These are phyloP conservation scores for Vipera ursinii DNA, from an alignment of 2,797 vertebrate species.

Conservation along the genomic window DNA sequence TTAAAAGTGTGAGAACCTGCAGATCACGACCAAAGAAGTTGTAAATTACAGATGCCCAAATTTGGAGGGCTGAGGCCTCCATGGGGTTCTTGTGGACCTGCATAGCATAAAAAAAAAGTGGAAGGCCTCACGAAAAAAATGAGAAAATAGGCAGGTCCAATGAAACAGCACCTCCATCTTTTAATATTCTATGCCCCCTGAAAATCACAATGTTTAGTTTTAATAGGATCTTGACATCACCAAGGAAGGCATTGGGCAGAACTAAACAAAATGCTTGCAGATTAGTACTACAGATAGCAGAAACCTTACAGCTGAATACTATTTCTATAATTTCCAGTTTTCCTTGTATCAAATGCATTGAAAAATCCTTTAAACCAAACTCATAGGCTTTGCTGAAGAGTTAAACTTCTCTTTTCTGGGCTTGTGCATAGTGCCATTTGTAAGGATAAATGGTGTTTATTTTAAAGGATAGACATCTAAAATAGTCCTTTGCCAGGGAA, in stretches of 20 bases:
- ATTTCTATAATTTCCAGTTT: not conserved
- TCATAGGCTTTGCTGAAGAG: not conserved
- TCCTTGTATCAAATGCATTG: not conserved
- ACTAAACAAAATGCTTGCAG: not conserved
- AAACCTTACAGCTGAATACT: not conserved
- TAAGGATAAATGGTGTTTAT: slow-evolving; percentile 3
- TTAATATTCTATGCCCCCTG: not conserved
- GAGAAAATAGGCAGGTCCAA: not conserved
- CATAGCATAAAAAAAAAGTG: not conserved
- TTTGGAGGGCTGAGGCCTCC: not conserved
- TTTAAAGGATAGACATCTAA: not conserved
- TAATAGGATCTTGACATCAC: not conserved
- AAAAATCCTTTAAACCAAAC: not conserved
- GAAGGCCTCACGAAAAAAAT: not conserved
- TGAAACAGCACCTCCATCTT: not conserved
- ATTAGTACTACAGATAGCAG: not conserved
- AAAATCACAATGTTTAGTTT: not conserved
- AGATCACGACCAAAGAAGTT: not conserved
- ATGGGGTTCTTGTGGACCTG: not conserved
- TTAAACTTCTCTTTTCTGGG: not conserved
- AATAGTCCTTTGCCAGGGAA: not conserved
- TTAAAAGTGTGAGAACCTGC: not conserved
- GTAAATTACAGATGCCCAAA: not conserved
- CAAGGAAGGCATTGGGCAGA: not conserved
- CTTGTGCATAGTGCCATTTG: not conserved